phyloP scores from a whole-genome alignment of 2,113 vertebrate species.

The Ameiurus melas region DNA sequence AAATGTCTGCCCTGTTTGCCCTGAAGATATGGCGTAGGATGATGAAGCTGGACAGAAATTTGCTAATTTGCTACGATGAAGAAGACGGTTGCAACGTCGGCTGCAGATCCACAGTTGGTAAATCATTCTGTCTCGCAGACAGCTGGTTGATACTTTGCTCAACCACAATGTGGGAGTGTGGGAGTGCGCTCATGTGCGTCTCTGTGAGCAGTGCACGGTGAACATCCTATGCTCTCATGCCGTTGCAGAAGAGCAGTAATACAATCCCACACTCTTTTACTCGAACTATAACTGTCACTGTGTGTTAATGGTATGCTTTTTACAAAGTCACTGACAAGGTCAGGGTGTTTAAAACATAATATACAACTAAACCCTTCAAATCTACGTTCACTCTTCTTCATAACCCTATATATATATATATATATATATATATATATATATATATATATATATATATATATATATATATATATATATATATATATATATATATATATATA shows the following conservation, averaged over 20 bases:
- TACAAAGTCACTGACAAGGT: neutral
- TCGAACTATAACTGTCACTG: neutral
- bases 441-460: too few relatives aligned
- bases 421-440: neutral
- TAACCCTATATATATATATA: neutral
- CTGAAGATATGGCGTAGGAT: neutral
- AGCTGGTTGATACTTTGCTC: conserved; percentile 52
- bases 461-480: too few relatives aligned
- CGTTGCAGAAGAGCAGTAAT: conserved; percentile 54
- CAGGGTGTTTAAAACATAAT: neutral
- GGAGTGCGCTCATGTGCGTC: conserved; percentile 6
- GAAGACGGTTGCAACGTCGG: conserved; percentile 42
- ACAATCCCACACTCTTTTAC: neutral
- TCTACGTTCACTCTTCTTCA: neutral
- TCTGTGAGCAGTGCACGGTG: conserved; percentile 28
- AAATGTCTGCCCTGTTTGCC: neutral
- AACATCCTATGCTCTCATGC: conserved; percentile 28
- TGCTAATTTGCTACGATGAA: conserved; percentile 15
- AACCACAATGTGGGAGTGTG: conserved; percentile 20
- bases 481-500: too few relatives aligned
- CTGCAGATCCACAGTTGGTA: conserved; percentile 59
- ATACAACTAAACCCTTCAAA: neutral
- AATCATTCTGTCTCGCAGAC: conserved; percentile 57
- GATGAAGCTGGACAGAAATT: neutral
- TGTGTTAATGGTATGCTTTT: neutral